A percentile compares a stretch with the other conserved stretches of the same genome.
Conservation (phyloP, 2,113 vertebrate genomes). For the Tetraodon nigroviridis region DNA sequence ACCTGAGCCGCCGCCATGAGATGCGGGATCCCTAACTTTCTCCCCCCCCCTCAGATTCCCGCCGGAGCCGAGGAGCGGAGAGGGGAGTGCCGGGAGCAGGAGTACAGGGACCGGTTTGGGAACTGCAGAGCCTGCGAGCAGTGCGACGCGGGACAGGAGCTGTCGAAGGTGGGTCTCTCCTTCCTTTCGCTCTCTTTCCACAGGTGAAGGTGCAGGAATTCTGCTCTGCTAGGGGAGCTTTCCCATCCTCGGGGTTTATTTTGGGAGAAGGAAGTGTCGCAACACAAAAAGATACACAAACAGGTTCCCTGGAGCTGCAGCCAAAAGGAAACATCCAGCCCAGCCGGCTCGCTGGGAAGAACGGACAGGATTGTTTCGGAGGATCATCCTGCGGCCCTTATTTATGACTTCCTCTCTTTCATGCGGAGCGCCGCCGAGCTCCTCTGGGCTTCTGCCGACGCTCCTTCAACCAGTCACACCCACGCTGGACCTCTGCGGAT, state of each 20-base stretch:
- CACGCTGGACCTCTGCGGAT: constrained; percentile 62
- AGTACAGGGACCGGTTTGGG: constrained; percentile 84
- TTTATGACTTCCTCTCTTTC: constrained; percentile 76
- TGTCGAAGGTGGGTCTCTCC: constrained; percentile 84
- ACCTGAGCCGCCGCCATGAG: constrained; percentile 34
- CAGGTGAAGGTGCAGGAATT: background rate
- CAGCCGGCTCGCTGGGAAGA: constrained; percentile 20
- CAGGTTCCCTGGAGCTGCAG: constrained; percentile 11
- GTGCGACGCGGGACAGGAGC: constrained; percentile 93
- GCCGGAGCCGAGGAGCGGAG: constrained; percentile 83
- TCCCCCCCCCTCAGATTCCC: constrained; percentile 69
- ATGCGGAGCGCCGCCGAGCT: constrained; percentile 51
- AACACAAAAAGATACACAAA: constrained; percentile 23
- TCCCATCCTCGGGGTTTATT: constrained; percentile 1
- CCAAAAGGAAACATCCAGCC: constrained; percentile 1
- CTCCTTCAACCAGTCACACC: constrained; percentile 72
- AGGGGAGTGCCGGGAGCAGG: constrained; percentile 88
- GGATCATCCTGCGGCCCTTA: constrained; percentile 52
- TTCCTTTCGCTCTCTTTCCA: background rate
- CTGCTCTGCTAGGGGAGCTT: background rate
- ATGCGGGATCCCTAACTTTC: constrained; percentile 48
- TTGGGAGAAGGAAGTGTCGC: constrained; percentile 22
- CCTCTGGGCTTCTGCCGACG: constrained; percentile 58
- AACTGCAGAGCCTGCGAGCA: constrained; percentile 86
- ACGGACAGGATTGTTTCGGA: constrained; percentile 47